phyloP scores from a whole-genome alignment of 2,888 invertebrate species.

The Oxystoma pomonae region DNA sequence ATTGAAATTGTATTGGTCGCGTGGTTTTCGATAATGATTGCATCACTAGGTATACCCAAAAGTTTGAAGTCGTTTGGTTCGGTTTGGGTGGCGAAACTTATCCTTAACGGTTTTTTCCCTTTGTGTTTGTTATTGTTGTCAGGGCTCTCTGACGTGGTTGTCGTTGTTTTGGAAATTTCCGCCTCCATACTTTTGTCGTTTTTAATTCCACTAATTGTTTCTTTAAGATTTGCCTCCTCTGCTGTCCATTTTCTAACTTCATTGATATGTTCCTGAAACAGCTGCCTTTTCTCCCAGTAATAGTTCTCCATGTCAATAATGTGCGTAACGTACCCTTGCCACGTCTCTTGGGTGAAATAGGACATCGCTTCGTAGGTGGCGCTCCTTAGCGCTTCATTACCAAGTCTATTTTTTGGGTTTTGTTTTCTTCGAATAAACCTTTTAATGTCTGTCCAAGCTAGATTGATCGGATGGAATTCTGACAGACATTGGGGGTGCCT shows the following conservation, averaged over 20 bases:
- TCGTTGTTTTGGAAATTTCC: not conserved
- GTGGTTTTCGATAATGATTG: not conserved
- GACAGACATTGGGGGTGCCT: conserved; percentile 9
- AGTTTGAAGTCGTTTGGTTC: not conserved
- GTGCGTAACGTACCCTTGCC: conserved; percentile 12
- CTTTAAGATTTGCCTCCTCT: not conserved
- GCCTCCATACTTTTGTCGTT: not conserved
- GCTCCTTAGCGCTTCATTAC: not conserved
- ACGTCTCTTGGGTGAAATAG: conserved; percentile 4
- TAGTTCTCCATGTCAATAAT: conserved; percentile 14
- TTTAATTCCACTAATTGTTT: not conserved
- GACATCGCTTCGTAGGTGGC: conserved; percentile 5
- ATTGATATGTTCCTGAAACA: conserved; percentile 7
- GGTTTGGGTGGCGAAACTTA: not conserved
- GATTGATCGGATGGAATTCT: conserved; percentile 11
- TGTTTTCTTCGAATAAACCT: not conserved
- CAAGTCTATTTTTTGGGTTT: not conserved
- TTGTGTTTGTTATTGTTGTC: not conserved
- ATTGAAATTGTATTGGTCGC: not conserved
- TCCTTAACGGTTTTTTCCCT: not conserved
- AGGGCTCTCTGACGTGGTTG: not conserved
- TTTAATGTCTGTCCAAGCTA: conserved; percentile 11
- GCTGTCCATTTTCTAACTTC: not conserved
- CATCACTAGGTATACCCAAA: not conserved
- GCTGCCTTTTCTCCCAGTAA: conserved; percentile 5